Evolutionary conservation across 2,113 vertebrate species (phyloP), one percentile per base, ranked within the genome.

Genomic region (Chelonoidis abingdonii): DNA sequence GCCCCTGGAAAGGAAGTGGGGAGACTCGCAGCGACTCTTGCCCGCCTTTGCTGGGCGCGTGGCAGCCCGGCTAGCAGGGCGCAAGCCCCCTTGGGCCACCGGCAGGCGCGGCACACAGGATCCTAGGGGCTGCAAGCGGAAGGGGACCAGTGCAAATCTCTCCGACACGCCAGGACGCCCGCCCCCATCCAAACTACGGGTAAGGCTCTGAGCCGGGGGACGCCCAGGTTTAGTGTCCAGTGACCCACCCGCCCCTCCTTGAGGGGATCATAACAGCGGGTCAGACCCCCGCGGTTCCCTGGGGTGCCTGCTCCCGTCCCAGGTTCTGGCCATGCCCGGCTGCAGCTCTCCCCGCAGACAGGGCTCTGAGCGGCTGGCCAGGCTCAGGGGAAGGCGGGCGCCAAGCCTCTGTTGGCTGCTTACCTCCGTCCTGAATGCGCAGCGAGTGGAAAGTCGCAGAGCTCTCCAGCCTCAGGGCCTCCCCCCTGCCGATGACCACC

Each of bases 371-470:
- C 19, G 19, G 19, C 52, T 3, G 52, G 17, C 52, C 52, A 21
- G 52, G 19, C 19, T 21, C 52, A 7, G 52, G 52, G 19, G 52
- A 21, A 19, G 62, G 52, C 57, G 0, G 29, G 31, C 19, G 1
- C 41, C 11, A 21, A 6, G 19, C 35, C 10, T 3, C 17, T 24
- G 27, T 14, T 52, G 24, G 35, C 54, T 53, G 27, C 89, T 97
- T 75, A 89, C 96, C 98, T 89, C 95, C 93, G 65, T 47, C 94
- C 91, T 95, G 62, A 84, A 94, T 89, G 50, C 80, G 54, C 82
- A 93, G 85, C 2, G 96, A 95, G 44, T 91, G 88, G 27, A 95
- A 92, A 59, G 97, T 93, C 14, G 96, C 91, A 4, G 97, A 98
- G 69, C 89, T 96, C 92, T 96, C 97, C 56, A 87, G 82, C 79